Conservation (phyloP, 2,797 vertebrate species). For the Prionace glauca region DNA sequence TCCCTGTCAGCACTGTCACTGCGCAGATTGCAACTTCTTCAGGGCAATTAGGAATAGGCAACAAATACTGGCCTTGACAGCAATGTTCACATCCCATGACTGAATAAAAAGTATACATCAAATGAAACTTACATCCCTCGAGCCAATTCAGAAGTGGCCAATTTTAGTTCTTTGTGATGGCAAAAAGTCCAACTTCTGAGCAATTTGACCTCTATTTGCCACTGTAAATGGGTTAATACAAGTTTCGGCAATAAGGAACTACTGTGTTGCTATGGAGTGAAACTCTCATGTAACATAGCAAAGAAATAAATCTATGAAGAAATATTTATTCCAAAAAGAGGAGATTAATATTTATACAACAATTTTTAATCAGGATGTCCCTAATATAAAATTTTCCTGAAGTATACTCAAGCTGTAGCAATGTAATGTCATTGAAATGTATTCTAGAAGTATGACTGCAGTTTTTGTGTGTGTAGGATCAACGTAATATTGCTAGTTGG, state of each 20-base stretch:
- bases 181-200: background rate
- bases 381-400: background rate
- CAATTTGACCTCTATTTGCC: background rate
- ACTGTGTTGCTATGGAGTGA: background rate
- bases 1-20: background rate
- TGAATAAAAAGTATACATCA: background rate
- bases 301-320: background rate
- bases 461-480: conserved; percentile 48
- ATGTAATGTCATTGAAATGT: background rate
- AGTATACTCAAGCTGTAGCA: background rate
- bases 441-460: background rate
- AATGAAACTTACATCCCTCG: background rate
- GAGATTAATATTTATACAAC: background rate
- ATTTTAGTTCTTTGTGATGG: background rate
- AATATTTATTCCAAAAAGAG: background rate
- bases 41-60: background rate
- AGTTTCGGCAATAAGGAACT: background rate
- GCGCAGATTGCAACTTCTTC: background rate
- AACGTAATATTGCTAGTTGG: conserved; percentile 52
- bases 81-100: background rate
- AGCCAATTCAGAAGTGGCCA: background rate
- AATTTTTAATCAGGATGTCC: background rate
- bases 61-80: background rate
- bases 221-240: background rate
- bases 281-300: background rate